phyloP scores from a whole-genome alignment of 1,140 invertebrate species.

The Centruroides sculpturatus region DNA sequence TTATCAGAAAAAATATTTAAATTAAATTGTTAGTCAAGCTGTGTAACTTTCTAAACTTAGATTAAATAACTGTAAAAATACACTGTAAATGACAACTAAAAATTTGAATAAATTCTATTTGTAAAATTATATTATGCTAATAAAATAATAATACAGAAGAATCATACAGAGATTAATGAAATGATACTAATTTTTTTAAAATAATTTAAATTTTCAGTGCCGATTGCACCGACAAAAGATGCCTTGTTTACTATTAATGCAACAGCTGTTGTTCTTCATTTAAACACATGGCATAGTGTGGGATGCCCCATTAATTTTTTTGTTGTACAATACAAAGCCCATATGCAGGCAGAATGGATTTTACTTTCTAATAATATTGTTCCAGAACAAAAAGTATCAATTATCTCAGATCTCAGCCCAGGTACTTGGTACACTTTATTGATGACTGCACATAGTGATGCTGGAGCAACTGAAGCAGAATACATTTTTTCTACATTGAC shows the following conservation, averaged over 20 bases:
- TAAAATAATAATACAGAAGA: no score
- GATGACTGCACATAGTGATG: slow-evolving; percentile 81
- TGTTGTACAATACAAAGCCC: slow-evolving; percentile 79
- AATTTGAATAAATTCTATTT: no score
- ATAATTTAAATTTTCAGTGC: slow-evolving; percentile 5
- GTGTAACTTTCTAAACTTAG: no score
- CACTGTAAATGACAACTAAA: no score
- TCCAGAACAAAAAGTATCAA: slow-evolving; percentile 40
- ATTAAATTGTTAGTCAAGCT: no score
- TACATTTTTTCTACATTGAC: slow-evolving; percentile 58
- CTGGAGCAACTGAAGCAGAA: slow-evolving; percentile 69
- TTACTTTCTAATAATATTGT: slow-evolving; percentile 85
- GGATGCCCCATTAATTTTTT: slow-evolving; percentile 92
- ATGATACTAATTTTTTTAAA: no score
- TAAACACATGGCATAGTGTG: slow-evolving; percentile 84
- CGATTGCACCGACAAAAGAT: slow-evolving; percentile 17
- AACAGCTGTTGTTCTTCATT: slow-evolving; percentile 75
- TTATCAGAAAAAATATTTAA: no score
- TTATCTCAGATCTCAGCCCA: slow-evolving; percentile 49
- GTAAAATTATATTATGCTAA: no score
- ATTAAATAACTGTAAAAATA: no score
- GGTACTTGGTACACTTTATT: slow-evolving; percentile 70
- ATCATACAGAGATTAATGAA: no score
- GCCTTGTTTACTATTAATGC: slow-evolving; percentile 64
- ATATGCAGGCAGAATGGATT: slow-evolving; percentile 56